These are phyloP conservation scores for Diabrotica undecimpunctata DNA, from an alignment of 1,140 invertebrate species.

Conservation along the genomic window DNA sequence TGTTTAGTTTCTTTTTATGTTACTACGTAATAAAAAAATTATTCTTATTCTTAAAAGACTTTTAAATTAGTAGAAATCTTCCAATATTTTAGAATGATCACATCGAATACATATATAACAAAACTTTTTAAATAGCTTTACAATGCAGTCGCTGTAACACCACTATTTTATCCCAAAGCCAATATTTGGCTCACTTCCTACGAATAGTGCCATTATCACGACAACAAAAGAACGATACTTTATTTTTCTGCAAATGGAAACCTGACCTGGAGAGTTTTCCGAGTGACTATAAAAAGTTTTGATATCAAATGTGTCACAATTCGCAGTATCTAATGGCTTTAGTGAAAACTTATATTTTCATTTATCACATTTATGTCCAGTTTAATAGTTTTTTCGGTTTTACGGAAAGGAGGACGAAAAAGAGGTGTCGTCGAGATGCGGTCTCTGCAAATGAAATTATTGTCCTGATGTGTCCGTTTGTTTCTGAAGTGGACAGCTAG, in stretches of 20 bases:
- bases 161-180: no score
- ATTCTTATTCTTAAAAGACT: no score
- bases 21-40: no score
- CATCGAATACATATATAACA: no score
- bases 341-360: conserved; percentile 13
- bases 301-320: not conserved
- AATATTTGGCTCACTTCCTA: no score
- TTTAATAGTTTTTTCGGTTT: conserved; percentile 13
- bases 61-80: no score
- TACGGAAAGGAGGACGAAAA: not conserved
- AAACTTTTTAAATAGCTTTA: no score
- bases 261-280: not conserved
- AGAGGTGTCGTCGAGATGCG: not conserved
- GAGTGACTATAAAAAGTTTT: conserved; percentile 6
- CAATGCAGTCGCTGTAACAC: no score
- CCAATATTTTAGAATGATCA: no score
- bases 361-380: conserved; percentile 15
- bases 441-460: conserved; percentile 12
- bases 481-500: not conserved
- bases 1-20: no score
- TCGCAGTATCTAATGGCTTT: conserved; percentile 6
- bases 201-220: no score
- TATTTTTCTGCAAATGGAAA: not conserved
- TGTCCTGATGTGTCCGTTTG: not conserved
- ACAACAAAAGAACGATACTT: no score